A percentile compares a stretch with the other conserved stretches of the same genome.
These are phyloP conservation scores for Tanypteryx hageni DNA, from an alignment of 2,888 invertebrate genomes.

Conservation along the genomic window DNA sequence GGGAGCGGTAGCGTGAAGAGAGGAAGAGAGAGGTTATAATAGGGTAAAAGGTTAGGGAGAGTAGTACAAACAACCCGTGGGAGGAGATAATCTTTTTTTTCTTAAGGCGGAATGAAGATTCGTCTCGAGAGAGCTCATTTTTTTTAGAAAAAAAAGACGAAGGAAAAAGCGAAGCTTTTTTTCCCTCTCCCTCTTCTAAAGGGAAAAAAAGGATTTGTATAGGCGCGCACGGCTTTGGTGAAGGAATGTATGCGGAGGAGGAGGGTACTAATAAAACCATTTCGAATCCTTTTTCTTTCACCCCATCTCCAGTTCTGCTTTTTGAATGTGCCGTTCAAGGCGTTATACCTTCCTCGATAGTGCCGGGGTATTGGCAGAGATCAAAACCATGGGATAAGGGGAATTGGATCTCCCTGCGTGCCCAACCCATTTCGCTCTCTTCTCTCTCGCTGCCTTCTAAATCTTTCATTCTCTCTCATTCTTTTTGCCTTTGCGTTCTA, in stretches of 20 bases:
- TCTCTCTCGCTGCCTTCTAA: not conserved
- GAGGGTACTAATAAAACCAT: not conserved
- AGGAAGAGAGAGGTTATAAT: not conserved
- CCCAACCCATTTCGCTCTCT: not conserved
- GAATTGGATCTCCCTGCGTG: not conserved
- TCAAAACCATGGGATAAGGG: slow-evolving; percentile 9
- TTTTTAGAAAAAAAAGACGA: not conserved
- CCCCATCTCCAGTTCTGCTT: not conserved
- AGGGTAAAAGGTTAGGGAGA: not conserved
- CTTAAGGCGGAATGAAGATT: slow-evolving; percentile 10
- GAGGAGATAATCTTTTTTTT: slow-evolving; percentile 18
- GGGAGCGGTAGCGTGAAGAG: not conserved
- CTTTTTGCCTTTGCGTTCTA: not conserved
- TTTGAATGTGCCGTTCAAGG: not conserved
- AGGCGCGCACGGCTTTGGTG: not conserved
- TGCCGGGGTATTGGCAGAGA: not conserved
- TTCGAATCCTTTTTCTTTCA: not conserved
- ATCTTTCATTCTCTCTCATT: not conserved
- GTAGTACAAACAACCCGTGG: slow-evolving; percentile 28
- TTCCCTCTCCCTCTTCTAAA: not conserved
- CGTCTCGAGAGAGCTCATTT: not conserved
- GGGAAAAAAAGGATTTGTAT: not conserved
- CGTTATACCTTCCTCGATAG: not conserved
- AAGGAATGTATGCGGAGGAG: not conserved
- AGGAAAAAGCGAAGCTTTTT: not conserved